Base-by-base conservation (phyloP, 1,140 invertebrate species). In the Microplitis demolitor region DNA sequence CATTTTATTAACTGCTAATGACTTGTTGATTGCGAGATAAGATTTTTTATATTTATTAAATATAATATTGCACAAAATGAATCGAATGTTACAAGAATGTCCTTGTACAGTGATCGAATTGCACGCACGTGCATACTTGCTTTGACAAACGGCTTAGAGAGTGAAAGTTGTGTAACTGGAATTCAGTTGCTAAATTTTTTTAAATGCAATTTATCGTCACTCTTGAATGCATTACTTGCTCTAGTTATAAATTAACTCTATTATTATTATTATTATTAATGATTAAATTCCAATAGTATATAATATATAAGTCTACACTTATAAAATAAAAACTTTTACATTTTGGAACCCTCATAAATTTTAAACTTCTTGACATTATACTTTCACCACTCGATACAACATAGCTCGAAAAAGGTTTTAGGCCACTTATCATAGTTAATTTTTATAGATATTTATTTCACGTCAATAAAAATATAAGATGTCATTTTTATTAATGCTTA, bases 91-190 rank as follows among this genome's bases (percentile, higher is more conserved):
- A 74, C 5, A 45, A 45, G 11, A 45, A 74, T 72, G 78, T 79
- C 78, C 77, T 81, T 79, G 77, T 73, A 73, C 69, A 54, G 76
- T 67, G 69, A 77, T 77, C 62, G 67, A 72, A 69, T 76, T 66
- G 56, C 31, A 74, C 71, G 76, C 71, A 76, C 79, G 73, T 53
- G 75, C 58, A 58, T 24, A 72, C 33, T 64, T 11, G 11, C 45
- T 53, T 56, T 9, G 73, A 75, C 76, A 75, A 77, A 75, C 74
- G 69, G 34, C 62, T 73, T 73, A 78, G 77, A 81, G 78, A 82
- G 82, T 82, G 82, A 83, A 83, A 83, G 82, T 83, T 71, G 76
- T 78, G 76, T 71, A 79, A 77, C 72, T 79, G 80, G 80, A 79
- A 79, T 81, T 78, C 79, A 71, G 78, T 74, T 76, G 74, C 72